Evolutionary conservation across 2,888 invertebrate species (phyloP).

Genomic region (Criorhina ranunculi): DNA sequence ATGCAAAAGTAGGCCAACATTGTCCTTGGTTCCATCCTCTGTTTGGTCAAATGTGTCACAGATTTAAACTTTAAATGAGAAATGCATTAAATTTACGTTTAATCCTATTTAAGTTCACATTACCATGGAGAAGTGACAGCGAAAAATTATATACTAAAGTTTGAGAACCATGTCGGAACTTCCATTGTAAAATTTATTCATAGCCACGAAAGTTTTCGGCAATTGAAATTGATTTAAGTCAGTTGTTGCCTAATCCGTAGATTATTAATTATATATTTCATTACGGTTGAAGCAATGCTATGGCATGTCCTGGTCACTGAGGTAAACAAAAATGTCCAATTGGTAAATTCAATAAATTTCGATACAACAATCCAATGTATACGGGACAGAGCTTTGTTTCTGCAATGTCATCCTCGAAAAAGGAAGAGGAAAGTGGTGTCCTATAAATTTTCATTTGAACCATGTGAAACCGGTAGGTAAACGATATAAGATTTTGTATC

Average conservation of each 20-base stretch:
- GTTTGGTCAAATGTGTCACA: no score
- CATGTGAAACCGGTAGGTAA: neutral
- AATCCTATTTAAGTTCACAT: no score
- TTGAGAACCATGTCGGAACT: neutral
- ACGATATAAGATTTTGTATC: no score
- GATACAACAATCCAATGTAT: constrained; percentile 9
- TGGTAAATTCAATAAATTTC: constrained; percentile 37
- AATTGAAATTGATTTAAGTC: constrained; percentile 16
- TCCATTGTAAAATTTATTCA: constrained; percentile 24
- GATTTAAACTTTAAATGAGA: no score
- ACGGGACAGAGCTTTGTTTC: neutral
- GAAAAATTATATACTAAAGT: neutral
- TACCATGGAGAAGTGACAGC: no score
- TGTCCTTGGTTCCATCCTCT: no score
- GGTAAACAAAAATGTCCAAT: constrained; percentile 26
- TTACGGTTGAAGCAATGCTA: neutral
- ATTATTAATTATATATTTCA: constrained; percentile 40
- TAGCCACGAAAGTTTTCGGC: neutral
- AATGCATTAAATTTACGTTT: no score
- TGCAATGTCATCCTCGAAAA: neutral
- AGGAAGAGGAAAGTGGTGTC: neutral
- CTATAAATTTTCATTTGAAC: constrained; percentile 14
- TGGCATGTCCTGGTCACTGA: constrained; percentile 2
- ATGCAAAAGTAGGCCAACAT: no score
- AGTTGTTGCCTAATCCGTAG: neutral